Evolutionary conservation across 2,888 invertebrate species (phyloP).

Genomic region (Ethmia dodecea): DNA sequence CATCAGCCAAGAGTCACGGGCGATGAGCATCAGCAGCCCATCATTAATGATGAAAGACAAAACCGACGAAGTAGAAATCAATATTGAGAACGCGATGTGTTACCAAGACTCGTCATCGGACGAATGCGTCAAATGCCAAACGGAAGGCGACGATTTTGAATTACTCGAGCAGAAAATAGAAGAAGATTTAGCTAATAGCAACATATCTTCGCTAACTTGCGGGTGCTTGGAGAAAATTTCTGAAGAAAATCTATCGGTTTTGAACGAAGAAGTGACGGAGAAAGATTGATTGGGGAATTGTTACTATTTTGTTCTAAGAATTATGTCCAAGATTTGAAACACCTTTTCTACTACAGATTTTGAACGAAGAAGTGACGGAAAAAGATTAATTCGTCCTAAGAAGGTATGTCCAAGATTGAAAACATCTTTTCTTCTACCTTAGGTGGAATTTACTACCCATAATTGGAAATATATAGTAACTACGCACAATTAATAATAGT

Average conservation of each 20-base stretch:
- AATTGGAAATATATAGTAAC: no score
- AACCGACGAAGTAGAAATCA: constrained; percentile 51
- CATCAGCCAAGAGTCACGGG: constrained; percentile 36
- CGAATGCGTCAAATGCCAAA: constrained; percentile 52
- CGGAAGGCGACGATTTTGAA: constrained; percentile 59
- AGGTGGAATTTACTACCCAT: no score
- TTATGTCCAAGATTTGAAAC: no score
- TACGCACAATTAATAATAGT: no score
- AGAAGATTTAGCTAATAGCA: constrained; percentile 41
- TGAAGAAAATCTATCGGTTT: constrained; percentile 54
- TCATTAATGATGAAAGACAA: constrained; percentile 36
- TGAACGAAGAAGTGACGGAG: constrained; percentile 42
- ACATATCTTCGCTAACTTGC: constrained; percentile 32
- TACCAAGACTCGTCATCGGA: constrained; percentile 70
- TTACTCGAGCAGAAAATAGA: constrained; percentile 56
- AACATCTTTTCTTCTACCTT: no score
- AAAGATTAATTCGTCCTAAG: no score
- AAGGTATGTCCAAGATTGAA: no score
- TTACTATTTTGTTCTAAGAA: no score
- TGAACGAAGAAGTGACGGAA: no score
- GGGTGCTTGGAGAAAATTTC: constrained; percentile 61
- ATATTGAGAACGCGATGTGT: constrained; percentile 58
- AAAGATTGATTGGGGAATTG: constrained; percentile 28
- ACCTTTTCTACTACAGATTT: no score
- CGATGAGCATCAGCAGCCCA: constrained; percentile 55